These are phyloP conservation scores for Lithobates sylvaticus DNA, from an alignment of 2,797 vertebrate species.

Conservation along the genomic window DNA sequence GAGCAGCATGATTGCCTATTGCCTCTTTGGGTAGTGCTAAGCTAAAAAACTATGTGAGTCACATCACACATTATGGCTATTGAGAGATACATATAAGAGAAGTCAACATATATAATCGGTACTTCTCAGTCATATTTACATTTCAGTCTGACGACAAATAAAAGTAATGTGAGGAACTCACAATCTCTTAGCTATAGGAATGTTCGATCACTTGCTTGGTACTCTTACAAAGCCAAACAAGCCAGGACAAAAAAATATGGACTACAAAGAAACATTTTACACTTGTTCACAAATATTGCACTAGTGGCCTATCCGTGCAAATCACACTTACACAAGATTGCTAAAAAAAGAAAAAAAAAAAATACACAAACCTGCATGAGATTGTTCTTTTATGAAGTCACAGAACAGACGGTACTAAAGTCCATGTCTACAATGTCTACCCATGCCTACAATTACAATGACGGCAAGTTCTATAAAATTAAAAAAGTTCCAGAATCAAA, in stretches of 20 bases:
- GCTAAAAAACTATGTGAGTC: conserved; percentile 57
- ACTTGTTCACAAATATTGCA: conserved; percentile 77
- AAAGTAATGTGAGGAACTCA: conserved; percentile 68
- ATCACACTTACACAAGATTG: conserved; percentile 60
- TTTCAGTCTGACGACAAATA: conserved; percentile 62
- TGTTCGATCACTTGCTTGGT: conserved; percentile 24
- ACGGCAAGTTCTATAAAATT: conserved; percentile 70
- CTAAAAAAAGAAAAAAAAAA: conserved; percentile 62
- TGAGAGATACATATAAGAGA: conserved; percentile 62
- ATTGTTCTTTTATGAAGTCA: conserved; percentile 69
- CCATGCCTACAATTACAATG: conserved; percentile 71
- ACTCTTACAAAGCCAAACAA: conserved; percentile 44
- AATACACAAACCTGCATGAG: conserved; percentile 70
- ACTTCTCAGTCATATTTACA: conserved; percentile 57
- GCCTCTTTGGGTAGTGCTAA: conserved; percentile 60
- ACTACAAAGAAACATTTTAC: conserved; percentile 68
- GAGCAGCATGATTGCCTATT: conserved; percentile 62
- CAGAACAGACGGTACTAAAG: conserved; percentile 65
- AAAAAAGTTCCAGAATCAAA: conserved; percentile 71
- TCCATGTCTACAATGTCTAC: conserved; percentile 40
- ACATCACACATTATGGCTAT: conserved; percentile 64
- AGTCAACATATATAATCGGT: conserved; percentile 54
- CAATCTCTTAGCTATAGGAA: conserved; percentile 59
- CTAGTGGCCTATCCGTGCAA: conserved; percentile 74
- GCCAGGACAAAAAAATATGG: conserved; percentile 1